Conservation (phyloP, 2,797 vertebrate species). For the Orestias chungarensis region DNA sequence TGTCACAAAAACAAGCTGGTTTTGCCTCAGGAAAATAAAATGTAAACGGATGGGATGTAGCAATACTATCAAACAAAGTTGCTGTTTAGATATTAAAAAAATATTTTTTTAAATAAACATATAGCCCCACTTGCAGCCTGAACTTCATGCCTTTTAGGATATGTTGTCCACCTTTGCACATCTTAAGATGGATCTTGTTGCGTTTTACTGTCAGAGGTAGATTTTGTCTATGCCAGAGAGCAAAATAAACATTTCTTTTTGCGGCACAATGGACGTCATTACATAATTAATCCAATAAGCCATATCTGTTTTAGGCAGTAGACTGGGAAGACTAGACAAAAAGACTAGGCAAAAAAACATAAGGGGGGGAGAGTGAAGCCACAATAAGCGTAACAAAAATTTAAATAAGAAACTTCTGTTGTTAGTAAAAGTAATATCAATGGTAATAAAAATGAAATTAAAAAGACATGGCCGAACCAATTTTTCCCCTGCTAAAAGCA, state of each 20-base stretch:
- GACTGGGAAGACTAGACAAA: neutral
- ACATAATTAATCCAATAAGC: neutral
- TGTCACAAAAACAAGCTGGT: conserved; percentile 13
- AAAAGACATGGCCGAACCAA: neutral
- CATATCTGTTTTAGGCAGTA: neutral
- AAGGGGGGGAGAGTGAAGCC: neutral
- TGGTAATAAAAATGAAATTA: neutral
- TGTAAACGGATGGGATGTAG: conserved; percentile 8
- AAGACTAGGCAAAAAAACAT: neutral
- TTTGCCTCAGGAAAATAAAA: conserved; percentile 10
- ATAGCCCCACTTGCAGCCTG: neutral
- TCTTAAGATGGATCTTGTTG: neutral
- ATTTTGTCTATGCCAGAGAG: neutral
- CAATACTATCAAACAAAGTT: neutral
- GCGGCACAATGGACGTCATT: neutral
- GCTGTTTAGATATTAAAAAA: too few relatives aligned
- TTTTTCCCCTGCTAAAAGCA: neutral
- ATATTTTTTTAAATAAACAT: neutral
- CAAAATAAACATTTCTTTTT: neutral
- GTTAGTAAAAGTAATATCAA: neutral
- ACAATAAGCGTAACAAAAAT: neutral
- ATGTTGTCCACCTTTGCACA: neutral
- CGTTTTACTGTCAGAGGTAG: neutral
- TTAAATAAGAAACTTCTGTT: too few relatives aligned
- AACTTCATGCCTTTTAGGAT: neutral